Percentiles rank a stretch among this genome's conserved stretches.
These are phyloP conservation scores for Falco novaeseelandiae DNA, from an alignment of 2,797 vertebrate genomes.

Conservation along the genomic window DNA sequence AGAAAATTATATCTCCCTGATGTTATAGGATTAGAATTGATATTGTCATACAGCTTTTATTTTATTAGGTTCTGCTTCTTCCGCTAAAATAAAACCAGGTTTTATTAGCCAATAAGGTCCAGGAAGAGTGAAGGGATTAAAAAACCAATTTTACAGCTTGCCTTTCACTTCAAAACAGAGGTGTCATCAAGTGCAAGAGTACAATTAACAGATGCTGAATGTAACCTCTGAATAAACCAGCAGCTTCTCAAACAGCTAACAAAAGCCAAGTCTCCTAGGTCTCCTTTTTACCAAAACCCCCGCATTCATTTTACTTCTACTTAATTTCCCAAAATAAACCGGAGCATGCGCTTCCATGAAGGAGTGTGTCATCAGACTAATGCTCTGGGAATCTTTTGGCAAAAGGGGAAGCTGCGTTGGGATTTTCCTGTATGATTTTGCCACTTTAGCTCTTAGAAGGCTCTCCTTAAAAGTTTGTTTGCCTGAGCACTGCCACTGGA, in stretches of 20 bases:
- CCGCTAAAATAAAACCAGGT: not conserved
- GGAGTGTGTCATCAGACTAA: not conserved
- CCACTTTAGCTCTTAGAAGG: not conserved
- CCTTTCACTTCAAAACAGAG: not conserved
- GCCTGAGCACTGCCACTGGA: not conserved
- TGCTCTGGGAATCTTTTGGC: not conserved
- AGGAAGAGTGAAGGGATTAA: not conserved
- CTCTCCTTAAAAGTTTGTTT: not conserved
- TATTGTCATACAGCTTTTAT: not conserved
- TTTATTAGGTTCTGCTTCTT: not conserved
- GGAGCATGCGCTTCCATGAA: not conserved
- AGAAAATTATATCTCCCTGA: not conserved
- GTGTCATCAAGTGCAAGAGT: not conserved
- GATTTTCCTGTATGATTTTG: not conserved
- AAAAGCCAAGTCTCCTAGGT: not conserved
- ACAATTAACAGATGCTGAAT: not conserved
- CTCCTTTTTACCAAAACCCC: not conserved
- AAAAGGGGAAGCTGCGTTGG: not conserved
- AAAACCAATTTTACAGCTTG: not conserved
- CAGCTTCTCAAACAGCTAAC: not conserved
- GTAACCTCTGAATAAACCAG: not conserved
- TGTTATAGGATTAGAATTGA: not conserved
- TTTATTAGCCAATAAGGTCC: not conserved
- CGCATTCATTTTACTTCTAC: not conserved
- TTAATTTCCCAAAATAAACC: not conserved